These are phyloP conservation scores for Eurystomus glaucurus DNA, from an alignment of 2,797 vertebrate genomes.

Conservation along the genomic window DNA sequence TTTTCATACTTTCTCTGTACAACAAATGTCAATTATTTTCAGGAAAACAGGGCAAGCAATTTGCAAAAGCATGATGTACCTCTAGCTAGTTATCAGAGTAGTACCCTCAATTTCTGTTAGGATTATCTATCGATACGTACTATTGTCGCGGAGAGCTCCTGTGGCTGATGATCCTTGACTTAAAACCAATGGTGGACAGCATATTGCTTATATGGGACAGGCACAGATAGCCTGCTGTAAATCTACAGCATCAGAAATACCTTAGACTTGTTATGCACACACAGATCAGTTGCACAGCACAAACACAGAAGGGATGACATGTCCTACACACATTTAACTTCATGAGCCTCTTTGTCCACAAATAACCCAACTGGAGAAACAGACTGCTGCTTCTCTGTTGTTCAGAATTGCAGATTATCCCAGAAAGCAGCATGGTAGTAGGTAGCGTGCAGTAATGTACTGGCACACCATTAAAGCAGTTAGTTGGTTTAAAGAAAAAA, in stretches of 20 bases:
- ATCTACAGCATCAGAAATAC: neutral
- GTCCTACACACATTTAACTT: neutral
- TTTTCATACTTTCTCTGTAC: neutral
- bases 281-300: neutral
- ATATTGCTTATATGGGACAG: neutral
- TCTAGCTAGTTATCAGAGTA: neutral
- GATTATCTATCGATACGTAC: neutral
- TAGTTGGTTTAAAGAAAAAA: neutral
- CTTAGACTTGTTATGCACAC: neutral
- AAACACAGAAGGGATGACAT: neutral
- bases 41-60: neutral
- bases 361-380: neutral
- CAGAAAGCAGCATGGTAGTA: neutral
- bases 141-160: neutral
- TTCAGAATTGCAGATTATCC: neutral
- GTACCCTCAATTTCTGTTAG: neutral
- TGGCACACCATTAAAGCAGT: neutral
- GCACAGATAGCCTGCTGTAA: neutral
- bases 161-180: neutral
- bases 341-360: neutral
- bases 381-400: neutral
- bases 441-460: neutral
- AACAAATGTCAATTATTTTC: neutral
- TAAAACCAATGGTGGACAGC: neutral
- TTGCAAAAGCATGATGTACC: neutral